Percentiles rank a stretch among this genome's conserved stretches.
Conservation (phyloP, 92 coral and sea anemone genomes). For the Palythoa heliodiscus region DNA sequence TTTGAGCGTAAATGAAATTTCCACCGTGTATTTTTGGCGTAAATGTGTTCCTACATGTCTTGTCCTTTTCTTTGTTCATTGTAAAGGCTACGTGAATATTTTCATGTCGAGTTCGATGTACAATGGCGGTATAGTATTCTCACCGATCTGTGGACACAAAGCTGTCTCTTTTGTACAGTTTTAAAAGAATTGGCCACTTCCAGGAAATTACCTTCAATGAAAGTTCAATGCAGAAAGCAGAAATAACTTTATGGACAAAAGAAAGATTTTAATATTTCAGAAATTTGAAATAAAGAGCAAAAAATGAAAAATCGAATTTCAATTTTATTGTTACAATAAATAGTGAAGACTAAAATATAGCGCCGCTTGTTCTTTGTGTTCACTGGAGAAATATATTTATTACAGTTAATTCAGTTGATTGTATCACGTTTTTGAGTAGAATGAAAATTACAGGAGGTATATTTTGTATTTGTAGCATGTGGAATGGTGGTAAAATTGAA, state of each 20-base stretch:
- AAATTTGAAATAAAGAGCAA: background rate
- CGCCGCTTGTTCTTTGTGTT: background rate
- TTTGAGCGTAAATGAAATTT: background rate
- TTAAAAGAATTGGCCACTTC: background rate
- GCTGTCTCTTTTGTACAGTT: background rate
- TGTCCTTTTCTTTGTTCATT: slow-evolving; percentile 1
- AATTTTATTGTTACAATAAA: background rate
- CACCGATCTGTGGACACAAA: background rate
- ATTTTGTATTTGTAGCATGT: slow-evolving; percentile 10
- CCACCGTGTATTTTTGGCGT: background rate
- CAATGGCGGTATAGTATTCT: background rate
- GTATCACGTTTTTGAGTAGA: background rate
- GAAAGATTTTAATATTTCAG: background rate
- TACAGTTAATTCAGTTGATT: background rate
- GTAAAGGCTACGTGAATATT: background rate
- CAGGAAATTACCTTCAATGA: background rate
- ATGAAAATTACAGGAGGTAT: background rate
- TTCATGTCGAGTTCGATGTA: background rate
- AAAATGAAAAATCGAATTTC: background rate
- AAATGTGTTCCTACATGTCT: background rate
- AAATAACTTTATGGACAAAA: background rate
- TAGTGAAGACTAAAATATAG: background rate
- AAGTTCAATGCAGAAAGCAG: background rate
- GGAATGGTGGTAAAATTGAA: background rate
- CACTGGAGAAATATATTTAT: background rate